Evolutionary conservation across 2,797 vertebrate species (phyloP).

Genomic region (Cynodonichthys magdalenae): DNA sequence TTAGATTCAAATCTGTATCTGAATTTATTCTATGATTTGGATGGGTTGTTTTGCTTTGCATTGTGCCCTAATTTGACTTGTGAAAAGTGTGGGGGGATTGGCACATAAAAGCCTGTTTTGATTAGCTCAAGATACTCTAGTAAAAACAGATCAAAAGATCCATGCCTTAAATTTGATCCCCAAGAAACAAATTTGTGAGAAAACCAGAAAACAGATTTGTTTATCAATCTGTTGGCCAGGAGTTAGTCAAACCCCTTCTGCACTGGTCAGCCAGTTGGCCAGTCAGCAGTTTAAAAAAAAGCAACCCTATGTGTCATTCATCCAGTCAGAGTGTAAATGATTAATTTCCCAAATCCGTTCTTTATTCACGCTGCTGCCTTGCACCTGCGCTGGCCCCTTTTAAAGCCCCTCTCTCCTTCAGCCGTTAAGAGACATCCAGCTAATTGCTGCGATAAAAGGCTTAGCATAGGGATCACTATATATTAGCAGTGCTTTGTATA

Average conservation of each 20-base stretch:
- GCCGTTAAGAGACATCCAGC: constrained; percentile 68
- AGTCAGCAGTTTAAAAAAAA: constrained; percentile 13
- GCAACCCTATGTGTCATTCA: constrained; percentile 16
- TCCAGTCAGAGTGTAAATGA: constrained; percentile 58
- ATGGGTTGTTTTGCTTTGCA: too few relatives aligned
- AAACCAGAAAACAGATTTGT: constrained; percentile 26
- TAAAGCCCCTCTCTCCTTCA: constrained; percentile 65
- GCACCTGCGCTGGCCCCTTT: constrained; percentile 58
- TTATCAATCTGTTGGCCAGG: constrained; percentile 6
- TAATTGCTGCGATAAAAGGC: constrained; percentile 79
- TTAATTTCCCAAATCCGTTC: constrained; percentile 60
- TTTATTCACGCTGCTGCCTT: constrained; percentile 36
- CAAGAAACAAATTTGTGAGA: constrained; percentile 15
- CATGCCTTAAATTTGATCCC: constrained; percentile 4
- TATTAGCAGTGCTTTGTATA: constrained; percentile 72
- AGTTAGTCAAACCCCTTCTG: constrained; percentile 9
- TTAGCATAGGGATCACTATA: constrained; percentile 74
- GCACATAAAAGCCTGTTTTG: too few relatives aligned
- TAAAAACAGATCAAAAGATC: constrained; percentile 3
- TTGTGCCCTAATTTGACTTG: too few relatives aligned
- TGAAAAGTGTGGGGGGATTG: too few relatives aligned
- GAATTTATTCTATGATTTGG: too few relatives aligned
- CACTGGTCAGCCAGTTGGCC: constrained; percentile 35
- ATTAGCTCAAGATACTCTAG: not conserved
- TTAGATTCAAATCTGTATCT: too few relatives aligned